Conservation (phyloP, 2,113 vertebrate species). For the Zapus hudsonius region DNA sequence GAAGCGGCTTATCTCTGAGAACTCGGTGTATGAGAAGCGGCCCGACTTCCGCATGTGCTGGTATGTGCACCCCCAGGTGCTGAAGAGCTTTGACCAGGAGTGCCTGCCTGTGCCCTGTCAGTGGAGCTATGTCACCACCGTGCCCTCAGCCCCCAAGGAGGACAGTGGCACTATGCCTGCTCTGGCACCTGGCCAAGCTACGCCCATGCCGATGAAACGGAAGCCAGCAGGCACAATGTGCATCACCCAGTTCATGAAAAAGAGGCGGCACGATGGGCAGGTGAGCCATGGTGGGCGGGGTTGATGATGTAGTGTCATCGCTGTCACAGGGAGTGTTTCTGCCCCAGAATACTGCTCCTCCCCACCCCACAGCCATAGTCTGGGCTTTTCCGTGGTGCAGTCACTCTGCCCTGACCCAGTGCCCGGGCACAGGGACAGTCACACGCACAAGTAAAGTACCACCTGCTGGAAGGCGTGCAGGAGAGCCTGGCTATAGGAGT, state of each 20-base stretch:
- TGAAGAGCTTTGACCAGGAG: constrained; percentile 89
- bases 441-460: neutral
- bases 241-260: constrained; percentile 98
- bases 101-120: constrained; percentile 93
- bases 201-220: constrained; percentile 86
- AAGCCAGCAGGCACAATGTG: constrained; percentile 92
- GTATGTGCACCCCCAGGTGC: constrained; percentile 93
- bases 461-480: neutral
- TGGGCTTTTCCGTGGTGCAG: neutral
- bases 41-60: constrained; percentile 92
- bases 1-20: constrained; percentile 92
- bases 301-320: too few species aligned
- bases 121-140: constrained; percentile 92
- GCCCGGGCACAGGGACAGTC: too few species aligned
- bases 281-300: constrained; percentile 79
- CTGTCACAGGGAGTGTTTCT: too few species aligned
- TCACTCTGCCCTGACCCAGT: too few species aligned
- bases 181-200: constrained; percentile 60
- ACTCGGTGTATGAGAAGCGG: constrained; percentile 95
- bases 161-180: constrained; percentile 79
- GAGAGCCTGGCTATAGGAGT: too few species aligned
- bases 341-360: too few species aligned
- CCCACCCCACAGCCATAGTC: neutral
- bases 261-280: constrained; percentile 85
- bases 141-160: constrained; percentile 87